Percentiles rank a stretch among this genome's conserved stretches.
phyloP scores from a whole-genome alignment of 2,797 vertebrate species.

The Peromyscus nudipes region DNA sequence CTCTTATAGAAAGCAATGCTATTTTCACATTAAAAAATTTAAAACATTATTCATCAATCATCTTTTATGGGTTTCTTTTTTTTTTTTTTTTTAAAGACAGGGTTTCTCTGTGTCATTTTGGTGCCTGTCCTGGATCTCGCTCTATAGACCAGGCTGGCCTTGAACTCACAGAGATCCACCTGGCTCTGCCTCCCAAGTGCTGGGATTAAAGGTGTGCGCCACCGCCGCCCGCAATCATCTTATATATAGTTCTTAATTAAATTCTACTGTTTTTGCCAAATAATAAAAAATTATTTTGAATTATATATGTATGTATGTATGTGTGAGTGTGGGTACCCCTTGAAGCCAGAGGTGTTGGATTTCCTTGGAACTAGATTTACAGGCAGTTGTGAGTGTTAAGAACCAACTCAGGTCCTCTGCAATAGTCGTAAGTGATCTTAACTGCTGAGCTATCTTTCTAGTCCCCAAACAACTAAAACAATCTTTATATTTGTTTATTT shows the following conservation, averaged over 20 bases:
- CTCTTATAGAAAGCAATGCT: slow-evolving; percentile 26
- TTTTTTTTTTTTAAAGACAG: too few species aligned
- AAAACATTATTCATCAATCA: not conserved
- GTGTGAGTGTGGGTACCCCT: not conserved
- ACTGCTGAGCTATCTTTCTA: not conserved
- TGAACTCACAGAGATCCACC: too few species aligned
- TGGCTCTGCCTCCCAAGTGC: too few species aligned
- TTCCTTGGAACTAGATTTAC: not conserved
- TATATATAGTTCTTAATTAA: slow-evolving; percentile 27
- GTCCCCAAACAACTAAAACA: not conserved
- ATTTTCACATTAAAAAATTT: slow-evolving; percentile 44
- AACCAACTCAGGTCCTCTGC: not conserved
- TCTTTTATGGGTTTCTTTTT: too few species aligned
- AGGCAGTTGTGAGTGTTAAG: not conserved
- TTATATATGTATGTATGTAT: not conserved
- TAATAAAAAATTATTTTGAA: not conserved
- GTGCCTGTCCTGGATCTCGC: too few species aligned
- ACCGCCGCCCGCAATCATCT: too few species aligned
- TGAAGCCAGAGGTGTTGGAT: not conserved
- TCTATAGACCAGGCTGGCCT: too few species aligned
- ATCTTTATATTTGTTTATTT: not conserved
- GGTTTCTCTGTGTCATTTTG: too few species aligned
- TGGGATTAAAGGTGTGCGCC: too few species aligned
- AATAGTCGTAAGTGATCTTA: not conserved
- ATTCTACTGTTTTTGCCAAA: not conserved